Conservation (phyloP, 2,888 invertebrate genomes). For the Hypena proboscidalis region DNA sequence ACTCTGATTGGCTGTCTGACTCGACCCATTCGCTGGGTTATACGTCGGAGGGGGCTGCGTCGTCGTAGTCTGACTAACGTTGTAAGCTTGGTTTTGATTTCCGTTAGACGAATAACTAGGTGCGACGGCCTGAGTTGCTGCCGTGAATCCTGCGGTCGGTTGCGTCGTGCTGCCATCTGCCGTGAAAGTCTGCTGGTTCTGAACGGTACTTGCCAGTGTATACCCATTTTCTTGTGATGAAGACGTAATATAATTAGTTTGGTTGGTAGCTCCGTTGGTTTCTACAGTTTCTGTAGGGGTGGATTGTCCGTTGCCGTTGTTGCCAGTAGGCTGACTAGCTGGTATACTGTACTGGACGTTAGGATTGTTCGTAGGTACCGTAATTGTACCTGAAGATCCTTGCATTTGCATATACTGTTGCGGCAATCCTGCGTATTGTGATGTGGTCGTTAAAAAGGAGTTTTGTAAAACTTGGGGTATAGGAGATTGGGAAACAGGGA, state of each 20-base stretch:
- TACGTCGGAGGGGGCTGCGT: constrained; percentile 62
- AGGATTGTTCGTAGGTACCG: constrained; percentile 61
- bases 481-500: constrained; percentile 62
- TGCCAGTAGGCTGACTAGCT: constrained; percentile 56
- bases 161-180: constrained; percentile 62
- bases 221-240: constrained; percentile 73
- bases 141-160: constrained; percentile 56
- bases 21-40: constrained; percentile 66
- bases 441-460: constrained; percentile 69
- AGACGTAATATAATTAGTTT: constrained; percentile 75
- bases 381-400: constrained; percentile 59
- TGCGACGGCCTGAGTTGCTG: constrained; percentile 56
- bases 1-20: constrained; percentile 54
- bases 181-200: constrained; percentile 63
- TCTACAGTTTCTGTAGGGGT: constrained; percentile 63
- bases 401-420: constrained; percentile 79
- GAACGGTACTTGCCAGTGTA: constrained; percentile 55
- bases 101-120: constrained; percentile 65
- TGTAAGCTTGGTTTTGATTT: constrained; percentile 54
- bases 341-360: constrained; percentile 71
- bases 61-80: constrained; percentile 57
- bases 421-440: constrained; percentile 68
- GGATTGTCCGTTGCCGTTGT: constrained; percentile 65
- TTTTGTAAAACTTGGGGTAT: constrained; percentile 71
- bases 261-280: constrained; percentile 60